phyloP scores from a whole-genome alignment of 2,113 vertebrate genomes.

The Cariama cristata region DNA sequence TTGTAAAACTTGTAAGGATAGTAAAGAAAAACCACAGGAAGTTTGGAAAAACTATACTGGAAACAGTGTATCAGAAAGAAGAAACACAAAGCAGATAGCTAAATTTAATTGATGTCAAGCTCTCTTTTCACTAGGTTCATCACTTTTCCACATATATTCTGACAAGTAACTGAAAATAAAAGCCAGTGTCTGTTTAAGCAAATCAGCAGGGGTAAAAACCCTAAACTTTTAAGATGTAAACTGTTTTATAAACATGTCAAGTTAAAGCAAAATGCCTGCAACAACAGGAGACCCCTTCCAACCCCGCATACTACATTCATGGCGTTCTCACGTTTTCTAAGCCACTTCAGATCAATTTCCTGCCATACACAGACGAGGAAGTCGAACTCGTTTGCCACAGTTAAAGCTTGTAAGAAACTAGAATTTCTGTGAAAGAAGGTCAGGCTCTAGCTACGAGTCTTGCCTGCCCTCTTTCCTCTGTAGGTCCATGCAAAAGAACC shows the following conservation, averaged over 20 bases:
- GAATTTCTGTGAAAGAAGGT: not conserved
- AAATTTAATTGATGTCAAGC: slow-evolving; percentile 63
- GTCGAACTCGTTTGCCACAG: not conserved
- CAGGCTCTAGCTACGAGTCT: not conserved
- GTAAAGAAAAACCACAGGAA: slow-evolving; percentile 26
- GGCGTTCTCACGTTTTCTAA: not conserved
- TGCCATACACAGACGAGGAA: not conserved
- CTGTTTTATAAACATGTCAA: slow-evolving; percentile 72
- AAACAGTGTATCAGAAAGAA: slow-evolving; percentile 13
- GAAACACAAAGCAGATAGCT: slow-evolving; percentile 53
- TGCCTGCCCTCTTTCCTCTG: not conserved
- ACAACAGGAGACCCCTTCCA: slow-evolving; percentile 1
- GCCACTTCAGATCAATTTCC: not conserved
- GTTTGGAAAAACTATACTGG: slow-evolving; percentile 13
- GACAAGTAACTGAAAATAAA: slow-evolving; percentile 57
- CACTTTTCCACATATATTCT: slow-evolving; percentile 53
- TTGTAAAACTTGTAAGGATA: not conserved
- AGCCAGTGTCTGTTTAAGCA: slow-evolving; percentile 31
- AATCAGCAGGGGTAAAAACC: slow-evolving; percentile 59
- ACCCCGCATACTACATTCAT: not conserved
- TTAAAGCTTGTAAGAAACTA: not conserved
- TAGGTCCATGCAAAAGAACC: not conserved
- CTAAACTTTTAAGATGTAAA: slow-evolving; percentile 55
- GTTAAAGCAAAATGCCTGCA: slow-evolving; percentile 49
- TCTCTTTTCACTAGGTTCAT: slow-evolving; percentile 52